Percentiles rank a stretch among this genome's conserved stretches.
Conservation (phyloP, 2,797 vertebrate genomes). For the Catostomus latipinnis region DNA sequence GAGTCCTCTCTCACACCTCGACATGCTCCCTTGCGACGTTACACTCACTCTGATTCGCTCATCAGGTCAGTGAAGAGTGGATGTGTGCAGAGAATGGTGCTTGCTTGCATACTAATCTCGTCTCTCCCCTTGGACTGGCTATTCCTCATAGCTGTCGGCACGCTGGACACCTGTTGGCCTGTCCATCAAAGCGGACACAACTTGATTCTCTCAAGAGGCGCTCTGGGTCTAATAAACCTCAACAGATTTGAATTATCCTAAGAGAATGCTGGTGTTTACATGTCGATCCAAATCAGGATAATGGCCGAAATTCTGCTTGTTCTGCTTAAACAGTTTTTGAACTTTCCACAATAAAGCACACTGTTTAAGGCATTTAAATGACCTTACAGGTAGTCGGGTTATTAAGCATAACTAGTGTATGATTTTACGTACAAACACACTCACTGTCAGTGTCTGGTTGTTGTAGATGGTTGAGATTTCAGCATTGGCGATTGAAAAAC, state of each 20-base stretch:
- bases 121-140: constrained; percentile 22
- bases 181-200: constrained; percentile 38
- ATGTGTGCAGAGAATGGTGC: constrained; percentile 16
- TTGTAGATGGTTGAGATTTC: too few species aligned
- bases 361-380: too few species aligned
- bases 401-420: too few species aligned
- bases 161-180: constrained; percentile 40
- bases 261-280: neutral
- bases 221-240: neutral
- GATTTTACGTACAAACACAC: too few species aligned
- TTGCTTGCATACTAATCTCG: neutral
- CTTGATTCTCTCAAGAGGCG: constrained; percentile 10
- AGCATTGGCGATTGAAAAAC: constrained; percentile 11
- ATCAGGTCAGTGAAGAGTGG: constrained; percentile 14
- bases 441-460: too few species aligned
- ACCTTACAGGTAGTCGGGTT: too few species aligned
- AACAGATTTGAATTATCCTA: constrained; percentile 7
- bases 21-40: constrained; percentile 24
- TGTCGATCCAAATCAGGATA: too few species aligned
- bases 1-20: constrained; percentile 9
- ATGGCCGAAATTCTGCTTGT: too few species aligned
- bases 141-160: constrained; percentile 36
- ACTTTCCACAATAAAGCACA: too few species aligned
- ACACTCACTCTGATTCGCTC: constrained; percentile 20
- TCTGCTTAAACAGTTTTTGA: too few species aligned